These are phyloP conservation scores for Aeoliscus strigatus DNA, from an alignment of 2,797 vertebrate species.

Conservation along the genomic window DNA sequence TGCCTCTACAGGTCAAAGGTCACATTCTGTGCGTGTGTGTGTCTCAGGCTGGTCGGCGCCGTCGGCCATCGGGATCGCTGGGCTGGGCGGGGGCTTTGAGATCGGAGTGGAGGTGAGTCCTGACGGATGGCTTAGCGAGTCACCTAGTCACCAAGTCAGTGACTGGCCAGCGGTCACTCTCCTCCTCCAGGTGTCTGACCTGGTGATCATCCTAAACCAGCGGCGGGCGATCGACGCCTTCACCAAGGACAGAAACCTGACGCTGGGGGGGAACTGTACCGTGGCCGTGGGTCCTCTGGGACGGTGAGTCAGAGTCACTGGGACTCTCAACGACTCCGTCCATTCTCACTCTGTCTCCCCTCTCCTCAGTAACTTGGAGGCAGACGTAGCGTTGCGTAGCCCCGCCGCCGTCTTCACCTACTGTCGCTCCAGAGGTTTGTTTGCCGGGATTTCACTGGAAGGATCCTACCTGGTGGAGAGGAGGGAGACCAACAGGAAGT, in stretches of 20 bases:
- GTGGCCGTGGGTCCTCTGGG: slow-evolving; percentile 93
- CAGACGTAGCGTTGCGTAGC: slow-evolving; percentile 86
- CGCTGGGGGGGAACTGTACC: slow-evolving; percentile 91
- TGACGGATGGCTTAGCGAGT: too few relatives aligned
- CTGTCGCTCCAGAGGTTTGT: slow-evolving; percentile 89
- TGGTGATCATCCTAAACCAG: slow-evolving; percentile 95
- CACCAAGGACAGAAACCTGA: slow-evolving; percentile 94
- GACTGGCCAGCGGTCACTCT: too few relatives aligned
- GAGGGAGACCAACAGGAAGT: slow-evolving; percentile 97
- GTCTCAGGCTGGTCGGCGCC: slow-evolving; percentile 91
- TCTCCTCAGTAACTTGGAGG: slow-evolving; percentile 95
- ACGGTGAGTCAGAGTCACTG: slow-evolving; percentile 68
- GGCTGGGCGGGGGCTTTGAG: slow-evolving; percentile 95
- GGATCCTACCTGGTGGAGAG: slow-evolving; percentile 92
- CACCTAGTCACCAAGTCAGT: too few relatives aligned
- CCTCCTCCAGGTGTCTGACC: slow-evolving; percentile 85
- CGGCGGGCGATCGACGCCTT: slow-evolving; percentile 91
- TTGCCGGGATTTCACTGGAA: slow-evolving; percentile 91
- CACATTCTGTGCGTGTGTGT: not conserved
- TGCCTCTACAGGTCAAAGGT: slow-evolving; percentile 5
- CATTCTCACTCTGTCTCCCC: not conserved
- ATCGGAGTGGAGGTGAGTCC: slow-evolving; percentile 91
- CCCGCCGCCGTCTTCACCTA: slow-evolving; percentile 91
- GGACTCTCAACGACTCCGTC: not conserved
- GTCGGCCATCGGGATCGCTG: slow-evolving; percentile 93